Evolutionary conservation across 2,797 vertebrate genomes (phyloP).

Genomic region (Pyrocephalus nanus): DNA sequence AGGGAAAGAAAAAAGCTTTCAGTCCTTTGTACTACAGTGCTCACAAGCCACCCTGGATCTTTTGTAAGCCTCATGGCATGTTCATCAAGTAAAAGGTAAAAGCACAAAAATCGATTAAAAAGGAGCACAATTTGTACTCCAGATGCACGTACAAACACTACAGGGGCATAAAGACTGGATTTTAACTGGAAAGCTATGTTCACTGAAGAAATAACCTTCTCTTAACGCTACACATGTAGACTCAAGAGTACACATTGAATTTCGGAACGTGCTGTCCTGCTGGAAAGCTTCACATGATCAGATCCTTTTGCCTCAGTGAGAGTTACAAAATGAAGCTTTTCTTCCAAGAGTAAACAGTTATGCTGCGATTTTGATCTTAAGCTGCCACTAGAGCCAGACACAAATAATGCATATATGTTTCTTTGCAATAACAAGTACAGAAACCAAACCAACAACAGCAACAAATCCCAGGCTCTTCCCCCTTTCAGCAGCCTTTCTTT

Average conservation of each 20-base stretch:
- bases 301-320: slow-evolving; percentile 21
- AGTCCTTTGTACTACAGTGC: not conserved
- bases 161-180: slow-evolving; percentile 12
- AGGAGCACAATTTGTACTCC: slow-evolving; percentile 4
- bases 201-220: slow-evolving; percentile 53
- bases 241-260: slow-evolving; percentile 1
- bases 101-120: not conserved
- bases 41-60: slow-evolving; percentile 35
- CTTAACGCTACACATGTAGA: not conserved
- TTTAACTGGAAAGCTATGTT: slow-evolving; percentile 51
- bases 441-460: not conserved
- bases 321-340: slow-evolving; percentile 37
- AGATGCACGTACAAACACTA: slow-evolving; percentile 35
- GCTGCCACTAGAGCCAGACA: not conserved
- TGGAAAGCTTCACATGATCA: slow-evolving; percentile 51
- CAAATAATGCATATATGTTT: not conserved
- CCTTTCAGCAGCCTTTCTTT: not conserved
- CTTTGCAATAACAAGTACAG: not conserved
- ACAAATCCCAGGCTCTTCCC: not conserved
- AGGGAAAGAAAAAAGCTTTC: slow-evolving; percentile 36
- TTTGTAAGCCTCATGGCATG: not conserved
- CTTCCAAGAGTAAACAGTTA: slow-evolving; percentile 44
- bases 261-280: slow-evolving; percentile 7
- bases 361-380: slow-evolving; percentile 50
- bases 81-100: slow-evolving; percentile 8